Base-by-base conservation (phyloP, 1,140 invertebrate genomes). In the Hirudo medicinalis region DNA sequence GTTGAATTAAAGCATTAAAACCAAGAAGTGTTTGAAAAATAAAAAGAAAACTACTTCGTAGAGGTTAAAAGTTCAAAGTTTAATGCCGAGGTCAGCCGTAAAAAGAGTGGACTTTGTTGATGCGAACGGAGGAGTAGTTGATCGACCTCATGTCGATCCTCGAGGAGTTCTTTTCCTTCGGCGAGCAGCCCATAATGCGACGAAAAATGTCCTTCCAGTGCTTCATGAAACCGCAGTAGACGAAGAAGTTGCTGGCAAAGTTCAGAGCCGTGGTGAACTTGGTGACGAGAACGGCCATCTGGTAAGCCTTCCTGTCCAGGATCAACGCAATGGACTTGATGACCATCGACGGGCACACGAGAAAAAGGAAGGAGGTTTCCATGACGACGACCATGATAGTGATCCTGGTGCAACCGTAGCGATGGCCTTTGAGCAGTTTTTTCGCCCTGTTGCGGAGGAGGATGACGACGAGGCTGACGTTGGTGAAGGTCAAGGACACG, bases 201-300 rank as follows among this genome's bases (percentile, higher is more conserved):
- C 43, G 9, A 9, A 49, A 49, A 17, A 49, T 13, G 43, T 49
- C 43, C 15, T 17, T 49, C 43, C 43, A 49, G 13, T 49, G 43
- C 43, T 49, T 49, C 43, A 49, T 49, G 43, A 49, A 49, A 49
- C 67, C 60, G 69, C 72, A 73, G 69, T 73, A 73, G 43, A 73
- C 69, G n/a, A 73, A 25, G 69, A 73, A 73, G 69, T 73, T 73
- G 69, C 32, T 49, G 54, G 72, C n/a, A 63, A 73, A 73, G 29
- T 73, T 73, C 15, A 71, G 20, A 19, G 69, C 68, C 68, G 57
- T 69, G 22, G 25, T 66, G 2, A 70, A 27, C 32, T 73, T 73
- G n/a, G 72, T 73, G 72, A 71, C 57, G 69, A 66, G 25, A 20
- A 73, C 19, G 15, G 72, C 69, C 25, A 73, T n/a, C 17, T 22